These are phyloP conservation scores for Alligator mississippiensis DNA, from an alignment of 2,113 vertebrate species.

Conservation along the genomic window DNA sequence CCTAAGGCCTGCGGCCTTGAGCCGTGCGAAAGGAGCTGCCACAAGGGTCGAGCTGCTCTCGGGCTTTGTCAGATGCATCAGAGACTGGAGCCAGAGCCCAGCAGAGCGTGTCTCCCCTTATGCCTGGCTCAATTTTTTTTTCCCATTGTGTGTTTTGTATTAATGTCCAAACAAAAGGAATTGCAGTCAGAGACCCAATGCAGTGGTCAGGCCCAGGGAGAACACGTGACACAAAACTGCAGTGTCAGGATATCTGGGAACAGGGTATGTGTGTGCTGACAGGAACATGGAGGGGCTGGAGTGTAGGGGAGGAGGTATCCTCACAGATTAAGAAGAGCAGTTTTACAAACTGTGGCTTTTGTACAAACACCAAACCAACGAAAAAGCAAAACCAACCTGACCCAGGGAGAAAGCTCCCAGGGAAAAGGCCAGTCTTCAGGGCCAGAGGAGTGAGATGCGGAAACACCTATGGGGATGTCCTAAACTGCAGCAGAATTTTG, in stretches of 20 bases:
- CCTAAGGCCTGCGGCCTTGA: constrained; percentile 40
- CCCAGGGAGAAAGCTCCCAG: constrained; percentile 6
- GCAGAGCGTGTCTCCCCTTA: constrained; percentile 61
- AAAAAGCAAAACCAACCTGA: constrained; percentile 7
- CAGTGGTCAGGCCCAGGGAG: constrained; percentile 49
- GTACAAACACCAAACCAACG: background rate
- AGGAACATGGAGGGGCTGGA: constrained; percentile 56
- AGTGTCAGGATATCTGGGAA: constrained; percentile 67
- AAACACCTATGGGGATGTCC: background rate
- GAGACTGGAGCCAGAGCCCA: constrained; percentile 37
- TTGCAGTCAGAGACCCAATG: constrained; percentile 55
- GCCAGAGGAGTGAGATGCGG: background rate
- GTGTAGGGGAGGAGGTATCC: background rate
- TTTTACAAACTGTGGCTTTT: constrained; percentile 32
- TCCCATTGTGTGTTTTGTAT: constrained; percentile 70
- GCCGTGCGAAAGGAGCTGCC: constrained; percentile 13
- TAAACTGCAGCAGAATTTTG: background rate
- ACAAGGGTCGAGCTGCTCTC: constrained; percentile 55
- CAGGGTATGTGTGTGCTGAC: constrained; percentile 46
- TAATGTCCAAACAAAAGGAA: constrained; percentile 66
- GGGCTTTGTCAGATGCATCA: constrained; percentile 48
- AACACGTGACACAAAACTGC: constrained; percentile 66
- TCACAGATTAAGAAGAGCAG: background rate
- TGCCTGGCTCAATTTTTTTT: constrained; percentile 67
- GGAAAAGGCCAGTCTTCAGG: background rate